phyloP scores from a whole-genome alignment of 1,140 invertebrate genomes.

The Sarcophaga peregrina region DNA sequence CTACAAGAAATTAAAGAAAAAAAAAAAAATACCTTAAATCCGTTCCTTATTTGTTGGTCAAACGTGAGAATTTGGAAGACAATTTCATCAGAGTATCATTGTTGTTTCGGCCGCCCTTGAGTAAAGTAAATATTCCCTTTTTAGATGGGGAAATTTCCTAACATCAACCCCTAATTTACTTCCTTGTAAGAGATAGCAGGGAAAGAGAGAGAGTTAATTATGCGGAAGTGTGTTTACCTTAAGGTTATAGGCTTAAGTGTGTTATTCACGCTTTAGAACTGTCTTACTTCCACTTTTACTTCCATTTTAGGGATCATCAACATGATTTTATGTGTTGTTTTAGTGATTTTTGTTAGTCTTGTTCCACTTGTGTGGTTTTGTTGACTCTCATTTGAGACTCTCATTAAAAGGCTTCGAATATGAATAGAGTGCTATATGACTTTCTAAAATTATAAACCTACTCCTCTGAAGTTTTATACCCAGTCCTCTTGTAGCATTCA shows the following conservation, averaged over 20 bases:
- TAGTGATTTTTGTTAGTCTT: not conserved
- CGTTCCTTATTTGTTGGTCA: not conserved
- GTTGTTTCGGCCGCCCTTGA: not conserved
- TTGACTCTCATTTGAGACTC: too few species aligned
- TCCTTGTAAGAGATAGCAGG: too few species aligned
- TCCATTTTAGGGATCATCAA: slow-evolving; percentile 31
- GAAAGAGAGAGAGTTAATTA: too few species aligned
- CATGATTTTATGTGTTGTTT: not conserved
- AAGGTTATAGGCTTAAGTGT: not conserved
- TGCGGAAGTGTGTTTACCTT: too few species aligned
- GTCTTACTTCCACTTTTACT: not conserved
- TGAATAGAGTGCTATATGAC: too few species aligned
- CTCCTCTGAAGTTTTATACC: too few species aligned
- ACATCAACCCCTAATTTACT: slow-evolving; percentile 24
- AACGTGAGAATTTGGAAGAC: slow-evolving; percentile 17
- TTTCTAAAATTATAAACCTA: too few species aligned
- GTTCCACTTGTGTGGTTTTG: not conserved
- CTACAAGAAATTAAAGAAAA: not conserved
- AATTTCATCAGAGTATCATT: not conserved
- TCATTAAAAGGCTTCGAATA: not conserved
- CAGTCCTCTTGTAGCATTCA: too few species aligned
- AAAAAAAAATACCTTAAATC: too few species aligned
- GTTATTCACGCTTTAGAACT: not conserved
- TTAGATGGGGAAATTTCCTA: not conserved
- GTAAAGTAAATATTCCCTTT: not conserved